phyloP scores from a whole-genome alignment of 2,113 vertebrate species.

The Murina feae region DNA sequence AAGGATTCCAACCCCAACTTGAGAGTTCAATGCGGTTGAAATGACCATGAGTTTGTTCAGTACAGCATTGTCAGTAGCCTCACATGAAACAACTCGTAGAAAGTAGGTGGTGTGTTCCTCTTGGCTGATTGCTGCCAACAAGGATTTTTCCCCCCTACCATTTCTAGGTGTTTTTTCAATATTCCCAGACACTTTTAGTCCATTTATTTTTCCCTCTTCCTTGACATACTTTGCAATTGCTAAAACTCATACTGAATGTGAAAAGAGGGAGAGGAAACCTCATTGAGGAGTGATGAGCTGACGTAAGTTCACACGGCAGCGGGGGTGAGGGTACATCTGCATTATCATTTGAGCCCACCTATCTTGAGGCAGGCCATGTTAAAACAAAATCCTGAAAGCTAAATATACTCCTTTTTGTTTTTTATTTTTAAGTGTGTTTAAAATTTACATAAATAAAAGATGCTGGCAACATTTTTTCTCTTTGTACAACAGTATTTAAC shows the following conservation, averaged over 20 bases:
- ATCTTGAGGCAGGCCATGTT: background rate
- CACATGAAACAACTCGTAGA: background rate
- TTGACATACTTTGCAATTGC: background rate
- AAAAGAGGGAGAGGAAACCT: background rate
- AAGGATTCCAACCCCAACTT: background rate
- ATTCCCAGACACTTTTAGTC: background rate
- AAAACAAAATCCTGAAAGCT: background rate
- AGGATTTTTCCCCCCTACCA: background rate
- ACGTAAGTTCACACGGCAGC: accelerated
- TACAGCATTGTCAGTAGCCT: background rate
- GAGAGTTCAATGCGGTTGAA: background rate
- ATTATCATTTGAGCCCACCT: background rate
- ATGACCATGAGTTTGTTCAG: background rate
- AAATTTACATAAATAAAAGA: background rate
- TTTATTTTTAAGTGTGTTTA: background rate
- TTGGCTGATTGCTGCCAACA: background rate
- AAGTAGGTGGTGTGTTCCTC: background rate
- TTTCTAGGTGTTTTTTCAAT: background rate
- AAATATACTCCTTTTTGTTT: background rate
- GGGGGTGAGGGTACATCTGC: background rate
- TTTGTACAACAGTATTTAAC: background rate
- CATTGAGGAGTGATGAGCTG: background rate
- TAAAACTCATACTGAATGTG: slow-evolving; percentile 3
- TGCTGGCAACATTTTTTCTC: background rate
- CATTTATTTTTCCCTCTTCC: background rate